Conservation (phyloP, 2,113 vertebrate genomes). For the Scomber japonicus region DNA sequence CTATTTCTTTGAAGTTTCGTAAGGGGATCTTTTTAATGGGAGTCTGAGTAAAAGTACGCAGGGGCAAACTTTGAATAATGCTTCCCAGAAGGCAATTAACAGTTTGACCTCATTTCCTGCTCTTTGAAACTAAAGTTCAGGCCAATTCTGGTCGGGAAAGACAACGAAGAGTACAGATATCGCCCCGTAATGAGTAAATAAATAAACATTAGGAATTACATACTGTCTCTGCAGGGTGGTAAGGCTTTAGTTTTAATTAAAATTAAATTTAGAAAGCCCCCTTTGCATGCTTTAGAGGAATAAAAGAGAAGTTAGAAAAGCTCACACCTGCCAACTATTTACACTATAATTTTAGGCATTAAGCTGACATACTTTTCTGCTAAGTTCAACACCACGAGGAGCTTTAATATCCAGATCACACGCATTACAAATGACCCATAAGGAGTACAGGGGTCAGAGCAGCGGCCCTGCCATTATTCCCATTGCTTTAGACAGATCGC, state of each 20-base stretch:
- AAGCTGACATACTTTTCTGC: background rate
- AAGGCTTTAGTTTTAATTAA: background rate
- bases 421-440: background rate
- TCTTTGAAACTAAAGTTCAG: constrained; percentile 57
- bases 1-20: constrained; percentile 52
- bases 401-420: background rate
- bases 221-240: background rate
- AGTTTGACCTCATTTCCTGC: constrained; percentile 58
- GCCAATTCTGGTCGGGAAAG: constrained; percentile 22
- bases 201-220: background rate
- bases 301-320: background rate
- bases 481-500: constrained; percentile 3
- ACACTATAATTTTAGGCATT: background rate
- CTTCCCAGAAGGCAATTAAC: constrained; percentile 45
- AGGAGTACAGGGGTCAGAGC: constrained; percentile 7
- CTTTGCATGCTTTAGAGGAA: background rate
- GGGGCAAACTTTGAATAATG: constrained; percentile 35
- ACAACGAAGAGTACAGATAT: constrained; percentile 8
- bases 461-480: background rate
- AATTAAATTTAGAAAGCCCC: background rate
- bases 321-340: background rate
- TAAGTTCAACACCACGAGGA: background rate
- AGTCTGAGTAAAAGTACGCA: constrained; percentile 8
- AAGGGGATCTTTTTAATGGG: constrained; percentile 43
- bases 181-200: constrained; percentile 1